These are phyloP conservation scores for Lochmaea crataegi DNA, from an alignment of 2,888 invertebrate genomes.

Conservation along the genomic window DNA sequence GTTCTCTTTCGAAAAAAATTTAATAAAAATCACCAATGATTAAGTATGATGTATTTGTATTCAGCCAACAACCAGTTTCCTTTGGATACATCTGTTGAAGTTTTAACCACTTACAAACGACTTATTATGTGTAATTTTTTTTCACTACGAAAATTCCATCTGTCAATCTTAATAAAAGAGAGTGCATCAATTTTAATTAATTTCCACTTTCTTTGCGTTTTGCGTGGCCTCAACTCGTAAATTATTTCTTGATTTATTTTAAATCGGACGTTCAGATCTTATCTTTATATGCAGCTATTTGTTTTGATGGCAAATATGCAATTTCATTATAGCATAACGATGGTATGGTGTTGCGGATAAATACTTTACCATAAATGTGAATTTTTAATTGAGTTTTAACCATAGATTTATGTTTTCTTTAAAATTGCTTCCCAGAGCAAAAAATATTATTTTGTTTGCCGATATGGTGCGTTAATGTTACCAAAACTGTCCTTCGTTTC, in stretches of 20 bases:
- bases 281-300: neutral
- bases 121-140: conserved; percentile 26
- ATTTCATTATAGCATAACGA: neutral
- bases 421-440: too few relatives aligned
- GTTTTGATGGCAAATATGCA: neutral
- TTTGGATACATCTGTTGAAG: conserved; percentile 33
- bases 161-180: conserved; percentile 29
- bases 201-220: conserved; percentile 25
- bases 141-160: conserved; percentile 26
- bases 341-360: too few relatives aligned
- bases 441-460: too few relatives aligned
- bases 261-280: neutral
- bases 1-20: neutral
- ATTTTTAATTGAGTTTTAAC: too few relatives aligned
- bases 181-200: conserved; percentile 35
- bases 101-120: conserved; percentile 29
- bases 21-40: conserved; percentile 20
- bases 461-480: too few relatives aligned
- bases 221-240: neutral
- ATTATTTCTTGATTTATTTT: neutral
- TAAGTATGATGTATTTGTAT: conserved; percentile 33
- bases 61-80: conserved; percentile 29
- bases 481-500: too few relatives aligned
- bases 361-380: too few relatives aligned
- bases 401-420: too few relatives aligned